phyloP scores from a whole-genome alignment of 1,140 invertebrate genomes.

The Akabosia matsudoensis region DNA sequence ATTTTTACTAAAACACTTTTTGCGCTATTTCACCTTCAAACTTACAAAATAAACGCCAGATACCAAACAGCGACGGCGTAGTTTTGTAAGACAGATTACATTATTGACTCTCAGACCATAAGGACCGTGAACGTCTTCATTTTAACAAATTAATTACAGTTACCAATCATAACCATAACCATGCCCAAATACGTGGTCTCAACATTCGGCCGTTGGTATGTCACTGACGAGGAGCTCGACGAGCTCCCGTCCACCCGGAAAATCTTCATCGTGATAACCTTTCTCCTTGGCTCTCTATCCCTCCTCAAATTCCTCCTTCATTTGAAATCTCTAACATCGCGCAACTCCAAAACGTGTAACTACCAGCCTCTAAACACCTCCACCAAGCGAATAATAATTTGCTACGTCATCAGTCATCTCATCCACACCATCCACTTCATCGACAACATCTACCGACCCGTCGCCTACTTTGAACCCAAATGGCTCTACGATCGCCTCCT shows the following conservation, averaged over 20 bases:
- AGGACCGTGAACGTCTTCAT: no score
- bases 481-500: slow-evolving; percentile 23
- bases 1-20: no score
- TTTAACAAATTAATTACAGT: no score
- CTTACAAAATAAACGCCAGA: no score
- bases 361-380: neutral
- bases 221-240: slow-evolving; percentile 9
- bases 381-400: neutral
- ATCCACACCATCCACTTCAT: slow-evolving; percentile 30
- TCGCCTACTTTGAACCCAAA: slow-evolving; percentile 31
- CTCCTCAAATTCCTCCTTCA: neutral
- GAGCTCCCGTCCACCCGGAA: neutral
- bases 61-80: no score
- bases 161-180: neutral
- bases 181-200: slow-evolving; percentile 18
- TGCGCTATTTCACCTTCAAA: no score
- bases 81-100: neutral
- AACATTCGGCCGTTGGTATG: slow-evolving; percentile 1
- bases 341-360: neutral
- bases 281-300: neutral
- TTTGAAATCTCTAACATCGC: neutral
- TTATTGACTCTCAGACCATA: neutral
- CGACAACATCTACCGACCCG: slow-evolving; percentile 36
- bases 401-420: slow-evolving; percentile 28
- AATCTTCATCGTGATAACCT: neutral